Evolutionary conservation across 2,888 invertebrate species (phyloP), one percentile per base, ranked within the genome.

Genomic region (Lathronympha strigana): DNA sequence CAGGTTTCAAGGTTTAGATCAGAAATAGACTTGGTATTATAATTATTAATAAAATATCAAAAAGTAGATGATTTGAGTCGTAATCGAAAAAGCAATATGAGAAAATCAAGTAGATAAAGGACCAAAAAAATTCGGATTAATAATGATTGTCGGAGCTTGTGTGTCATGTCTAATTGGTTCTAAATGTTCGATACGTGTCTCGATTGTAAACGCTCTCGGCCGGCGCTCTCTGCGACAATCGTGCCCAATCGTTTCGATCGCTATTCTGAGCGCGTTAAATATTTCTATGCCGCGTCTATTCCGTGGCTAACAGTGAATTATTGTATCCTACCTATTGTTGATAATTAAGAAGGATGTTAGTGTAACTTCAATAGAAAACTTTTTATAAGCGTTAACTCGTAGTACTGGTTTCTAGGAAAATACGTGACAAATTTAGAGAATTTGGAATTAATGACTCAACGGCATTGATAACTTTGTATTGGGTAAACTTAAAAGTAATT

Each of bases 171-270:
- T n/a, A n/a, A n/a, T n/a, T n/a, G n/a, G n/a, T n/a, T n/a, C n/a
- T n/a, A n/a, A n/a, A n/a, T n/a, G n/a, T n/a, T n/a, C n/a, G 33
- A 33, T 9, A 28, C 8, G 28, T 8, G 33, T 9, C 1, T 33
- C 9, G 17, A 9, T 4, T n/a, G 15, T 25, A 31, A 17, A 33
- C 5, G 6, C 25, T 60, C 58, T 33, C 58, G 19, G 40, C 2
- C 23, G 0, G 0, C 31, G 23, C 51, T 64, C 64, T 45, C 61
- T 58, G 58, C 36, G 11, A 19, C 33, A 67, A 85, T 87, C 84
- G 83, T 78, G 79, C 78, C 76, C 79, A 80, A 86, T 87, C 84
- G 83, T 80, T 86, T 84, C 83, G 86, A 88, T 86, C 83, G 64
- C 58, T 64, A 64, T 64, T 64, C 64, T 64, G 58, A 64, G 58